These are phyloP conservation scores for Graphium colonna DNA, from an alignment of 2,888 invertebrate species.

Conservation along the genomic window DNA sequence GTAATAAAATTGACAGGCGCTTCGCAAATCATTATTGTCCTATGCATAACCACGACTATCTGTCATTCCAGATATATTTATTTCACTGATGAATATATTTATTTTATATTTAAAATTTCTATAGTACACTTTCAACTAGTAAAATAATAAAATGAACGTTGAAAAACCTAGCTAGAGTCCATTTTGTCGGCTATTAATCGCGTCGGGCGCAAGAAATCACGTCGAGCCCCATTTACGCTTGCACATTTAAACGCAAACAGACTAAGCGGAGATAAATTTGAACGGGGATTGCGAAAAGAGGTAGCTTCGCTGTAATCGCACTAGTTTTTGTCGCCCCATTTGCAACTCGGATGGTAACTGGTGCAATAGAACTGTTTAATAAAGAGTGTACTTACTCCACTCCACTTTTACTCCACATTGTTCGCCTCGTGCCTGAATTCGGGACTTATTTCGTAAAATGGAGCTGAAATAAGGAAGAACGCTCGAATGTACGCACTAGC, in stretches of 20 bases:
- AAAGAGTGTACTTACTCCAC: not conserved
- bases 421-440: not conserved
- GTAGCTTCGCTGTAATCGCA: conserved; percentile 2
- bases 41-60: too few species aligned
- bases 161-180: not conserved
- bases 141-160: too few species aligned
- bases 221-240: conserved; percentile 13
- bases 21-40: not conserved
- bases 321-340: conserved; percentile 11
- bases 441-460: not conserved
- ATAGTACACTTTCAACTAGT: too few species aligned
- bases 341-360: conserved; percentile 2
- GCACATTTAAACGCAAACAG: conserved; percentile 18
- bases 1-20: not conserved
- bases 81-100: too few species aligned
- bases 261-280: conserved; percentile 17
- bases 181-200: conserved; percentile 4
- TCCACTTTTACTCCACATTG: not conserved
- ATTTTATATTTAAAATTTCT: too few species aligned
- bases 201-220: conserved; percentile 3
- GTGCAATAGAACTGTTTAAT: not conserved
- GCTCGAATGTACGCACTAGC: not conserved
- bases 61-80: too few species aligned
- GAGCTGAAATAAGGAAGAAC: not conserved
- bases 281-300: conserved; percentile 2